Evolutionary conservation across 2,888 invertebrate species (phyloP).

Genomic region (Lymantria monacha): DNA sequence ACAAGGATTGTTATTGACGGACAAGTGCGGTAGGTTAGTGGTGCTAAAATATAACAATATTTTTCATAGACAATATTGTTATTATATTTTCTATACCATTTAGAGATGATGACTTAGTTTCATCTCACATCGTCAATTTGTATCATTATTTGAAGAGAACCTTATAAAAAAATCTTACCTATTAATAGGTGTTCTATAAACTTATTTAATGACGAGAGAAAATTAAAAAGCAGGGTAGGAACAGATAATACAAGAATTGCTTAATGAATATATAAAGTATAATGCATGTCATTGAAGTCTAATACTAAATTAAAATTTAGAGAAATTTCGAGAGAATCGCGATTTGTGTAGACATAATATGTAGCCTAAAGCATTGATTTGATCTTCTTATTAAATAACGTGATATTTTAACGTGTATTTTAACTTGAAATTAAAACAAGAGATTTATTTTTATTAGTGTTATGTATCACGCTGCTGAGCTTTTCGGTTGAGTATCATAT

Average conservation of each 20-base stretch:
- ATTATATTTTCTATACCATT: conserved; percentile 66
- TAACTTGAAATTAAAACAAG: too few species aligned
- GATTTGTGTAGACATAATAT: not conserved
- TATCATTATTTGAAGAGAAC: conserved; percentile 43
- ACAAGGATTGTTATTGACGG: conserved; percentile 20
- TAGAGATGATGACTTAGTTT: conserved; percentile 54
- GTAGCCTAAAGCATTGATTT: not conserved
- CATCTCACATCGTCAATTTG: conserved; percentile 66
- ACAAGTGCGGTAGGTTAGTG: conserved; percentile 53
- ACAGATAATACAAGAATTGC: conserved; percentile 53
- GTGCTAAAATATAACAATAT: conserved; percentile 74
- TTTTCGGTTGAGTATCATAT: too few species aligned
- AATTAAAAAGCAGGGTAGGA: conserved; percentile 64
- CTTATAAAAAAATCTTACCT: conserved; percentile 34
- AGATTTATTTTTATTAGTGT: too few species aligned
- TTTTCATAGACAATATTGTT: conserved; percentile 72
- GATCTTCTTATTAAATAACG: not conserved
- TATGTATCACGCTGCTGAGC: too few species aligned
- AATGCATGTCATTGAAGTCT: conserved; percentile 16
- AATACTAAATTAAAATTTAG: conserved; percentile 6
- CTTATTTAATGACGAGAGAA: conserved; percentile 52
- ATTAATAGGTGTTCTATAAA: conserved; percentile 24
- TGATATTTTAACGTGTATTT: not conserved
- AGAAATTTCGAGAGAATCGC: conserved; percentile 1
- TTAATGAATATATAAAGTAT: conserved; percentile 17